A percentile compares a stretch with the other conserved stretches of the same genome.
Evolutionary conservation across 1,140 invertebrate species (phyloP).

Genomic region (Drosophila ohnishii): DNA sequence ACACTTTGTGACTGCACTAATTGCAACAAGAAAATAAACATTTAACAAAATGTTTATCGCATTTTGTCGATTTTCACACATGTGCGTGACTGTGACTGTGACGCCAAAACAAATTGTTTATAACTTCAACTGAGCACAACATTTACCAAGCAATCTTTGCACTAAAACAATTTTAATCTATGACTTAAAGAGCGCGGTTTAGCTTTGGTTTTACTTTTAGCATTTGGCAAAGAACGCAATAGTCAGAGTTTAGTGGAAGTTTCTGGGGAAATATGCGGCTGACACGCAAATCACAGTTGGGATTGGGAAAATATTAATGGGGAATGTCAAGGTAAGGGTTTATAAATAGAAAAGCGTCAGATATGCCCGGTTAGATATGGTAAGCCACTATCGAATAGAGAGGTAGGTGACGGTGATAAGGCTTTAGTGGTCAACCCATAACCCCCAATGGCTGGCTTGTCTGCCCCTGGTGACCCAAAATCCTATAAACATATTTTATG

Average conservation of each 20-base stretch:
- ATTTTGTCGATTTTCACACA: slow-evolving; percentile 28
- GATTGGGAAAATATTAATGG: slow-evolving; percentile 22
- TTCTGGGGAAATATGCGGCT: slow-evolving; percentile 17
- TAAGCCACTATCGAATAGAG: not conserved
- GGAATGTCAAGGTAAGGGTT: slow-evolving; percentile 50
- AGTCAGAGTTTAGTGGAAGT: slow-evolving; percentile 8
- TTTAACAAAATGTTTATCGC: slow-evolving; percentile 61
- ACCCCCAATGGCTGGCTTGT: not conserved
- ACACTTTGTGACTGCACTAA: slow-evolving; percentile 58
- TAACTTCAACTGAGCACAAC: slow-evolving; percentile 16
- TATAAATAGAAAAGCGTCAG: slow-evolving; percentile 51
- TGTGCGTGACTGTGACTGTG: slow-evolving; percentile 24
- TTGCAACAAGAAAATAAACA: slow-evolving; percentile 56
- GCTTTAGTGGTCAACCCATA: slow-evolving; percentile 14
- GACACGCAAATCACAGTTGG: slow-evolving; percentile 45
- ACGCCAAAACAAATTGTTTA: slow-evolving; percentile 34
- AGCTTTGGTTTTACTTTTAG: slow-evolving; percentile 7
- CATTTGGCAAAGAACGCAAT: slow-evolving; percentile 32
- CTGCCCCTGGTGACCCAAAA: slow-evolving; percentile 22
- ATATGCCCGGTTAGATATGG: not conserved
- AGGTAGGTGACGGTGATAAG: slow-evolving; percentile 22
- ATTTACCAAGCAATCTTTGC: slow-evolving; percentile 12
- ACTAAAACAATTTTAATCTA: slow-evolving; percentile 26
- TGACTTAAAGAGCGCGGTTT: slow-evolving; percentile 17
- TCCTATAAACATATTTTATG: slow-evolving; percentile 73